Percentiles rank a stretch among this genome's conserved stretches.
phyloP scores from a whole-genome alignment of 2,888 invertebrate species.

The Diarsia brunnea region DNA sequence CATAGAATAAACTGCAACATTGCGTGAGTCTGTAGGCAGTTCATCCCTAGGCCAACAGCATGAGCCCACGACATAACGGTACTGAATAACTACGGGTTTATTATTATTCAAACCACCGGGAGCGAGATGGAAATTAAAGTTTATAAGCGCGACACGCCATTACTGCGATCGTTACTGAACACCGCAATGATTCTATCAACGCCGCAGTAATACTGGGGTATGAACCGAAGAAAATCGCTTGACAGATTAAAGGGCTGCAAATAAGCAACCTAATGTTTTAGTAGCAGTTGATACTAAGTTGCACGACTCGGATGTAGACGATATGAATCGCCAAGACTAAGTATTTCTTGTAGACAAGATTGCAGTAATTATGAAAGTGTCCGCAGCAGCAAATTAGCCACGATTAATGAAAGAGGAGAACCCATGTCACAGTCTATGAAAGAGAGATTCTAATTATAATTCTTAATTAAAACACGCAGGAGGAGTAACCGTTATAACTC shows the following conservation, averaged over 20 bases:
- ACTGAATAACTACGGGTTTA: constrained; percentile 52
- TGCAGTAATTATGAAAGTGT: constrained; percentile 36
- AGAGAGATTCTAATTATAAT: constrained; percentile 54
- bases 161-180: constrained; percentile 42
- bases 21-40: constrained; percentile 15
- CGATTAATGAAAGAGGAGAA: constrained; percentile 31
- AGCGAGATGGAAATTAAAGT: constrained; percentile 59
- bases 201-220: constrained; percentile 42
- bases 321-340: constrained; percentile 30
- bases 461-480: constrained; percentile 55
- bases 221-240: constrained; percentile 45
- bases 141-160: constrained; percentile 62
- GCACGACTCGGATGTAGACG: constrained; percentile 10
- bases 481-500: constrained; percentile 46
- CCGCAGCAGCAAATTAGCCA: constrained; percentile 25
- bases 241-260: constrained; percentile 48
- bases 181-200: constrained; percentile 62
- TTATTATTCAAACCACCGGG: constrained; percentile 59
- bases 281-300: constrained; percentile 13
- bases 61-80: constrained; percentile 54
- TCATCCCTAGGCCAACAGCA: constrained; percentile 42
- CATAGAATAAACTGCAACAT: constrained; percentile 19
- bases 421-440: constrained; percentile 40
- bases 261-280: constrained; percentile 35
- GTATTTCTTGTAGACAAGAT: constrained; percentile 36